Percentiles rank a stretch among this genome's conserved stretches.
Conservation (phyloP, 2,113 vertebrate genomes). For the Amblyopsis rosae region DNA sequence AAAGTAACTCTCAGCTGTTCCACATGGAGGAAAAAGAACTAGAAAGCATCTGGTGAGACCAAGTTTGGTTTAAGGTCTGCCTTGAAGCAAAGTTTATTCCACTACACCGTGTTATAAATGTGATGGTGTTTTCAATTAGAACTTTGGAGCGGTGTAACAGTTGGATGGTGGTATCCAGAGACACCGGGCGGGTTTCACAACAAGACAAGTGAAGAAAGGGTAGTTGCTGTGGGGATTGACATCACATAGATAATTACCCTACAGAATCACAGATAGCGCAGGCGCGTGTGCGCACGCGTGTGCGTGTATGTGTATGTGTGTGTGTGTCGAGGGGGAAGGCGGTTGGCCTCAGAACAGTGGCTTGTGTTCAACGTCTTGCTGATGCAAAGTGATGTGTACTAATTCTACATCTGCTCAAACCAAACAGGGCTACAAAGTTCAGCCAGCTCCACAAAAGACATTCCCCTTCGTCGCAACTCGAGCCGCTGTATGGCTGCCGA, state of each 20-base stretch:
- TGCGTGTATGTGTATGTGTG: too few relatives aligned
- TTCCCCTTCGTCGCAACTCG: constrained; percentile 23
- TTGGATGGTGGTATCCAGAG: constrained; percentile 4
- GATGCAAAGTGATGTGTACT: constrained; percentile 74
- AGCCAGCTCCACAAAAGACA: constrained; percentile 47
- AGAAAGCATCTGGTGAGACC: background rate
- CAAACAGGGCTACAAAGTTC: constrained; percentile 68
- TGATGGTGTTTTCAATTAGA: constrained; percentile 18
- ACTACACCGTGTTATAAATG: background rate
- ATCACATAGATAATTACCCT: constrained; percentile 55
- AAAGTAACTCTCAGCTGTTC: too few relatives aligned
- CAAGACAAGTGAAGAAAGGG: background rate
- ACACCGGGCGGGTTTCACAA: constrained; percentile 8
- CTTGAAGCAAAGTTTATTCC: constrained; percentile 2
- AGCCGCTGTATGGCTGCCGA: too few relatives aligned
- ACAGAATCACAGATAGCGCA: constrained; percentile 45
- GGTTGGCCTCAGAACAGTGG: constrained; percentile 57
- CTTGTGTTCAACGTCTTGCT: constrained; percentile 68
- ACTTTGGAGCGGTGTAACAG: constrained; percentile 6
- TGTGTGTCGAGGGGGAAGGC: constrained; percentile 37
- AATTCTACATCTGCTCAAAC: constrained; percentile 75
- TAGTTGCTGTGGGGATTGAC: constrained; percentile 44
- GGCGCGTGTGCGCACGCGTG: too few relatives aligned
- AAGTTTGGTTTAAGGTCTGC: background rate
- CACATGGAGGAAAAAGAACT: background rate